Percentiles rank a stretch among this genome's conserved stretches.
Evolutionary conservation across 2,888 invertebrate genomes (phyloP).

Genomic region (Brenthis ino): DNA sequence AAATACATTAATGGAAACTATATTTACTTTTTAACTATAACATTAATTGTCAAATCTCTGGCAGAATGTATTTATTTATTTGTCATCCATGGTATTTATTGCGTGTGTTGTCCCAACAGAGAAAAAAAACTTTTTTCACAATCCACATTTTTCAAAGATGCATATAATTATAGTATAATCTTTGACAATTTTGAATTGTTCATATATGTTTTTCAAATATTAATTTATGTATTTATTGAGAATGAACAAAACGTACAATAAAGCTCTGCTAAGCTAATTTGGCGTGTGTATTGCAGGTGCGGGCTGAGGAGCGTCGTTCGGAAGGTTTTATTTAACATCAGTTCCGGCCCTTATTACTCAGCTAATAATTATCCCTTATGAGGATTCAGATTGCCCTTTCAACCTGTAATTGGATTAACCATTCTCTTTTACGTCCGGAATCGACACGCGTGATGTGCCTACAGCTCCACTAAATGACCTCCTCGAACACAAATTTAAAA

Average conservation of each 20-base stretch:
- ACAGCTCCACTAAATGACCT: background rate
- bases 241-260: background rate
- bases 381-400: conserved; percentile 43
- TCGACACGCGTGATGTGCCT: conserved; percentile 30
- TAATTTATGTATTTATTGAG: background rate
- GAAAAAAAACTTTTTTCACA: no score
- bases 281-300: background rate
- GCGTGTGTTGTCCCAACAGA: no score
- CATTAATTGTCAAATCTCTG: no score
- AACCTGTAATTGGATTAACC: conserved; percentile 44
- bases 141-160: no score
- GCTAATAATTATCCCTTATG: conserved; percentile 41
- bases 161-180: no score
- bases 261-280: no score
- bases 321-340: conserved; percentile 34
- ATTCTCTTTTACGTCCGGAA: conserved; percentile 38
- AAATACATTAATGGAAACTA: no score
- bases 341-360: conserved; percentile 35
- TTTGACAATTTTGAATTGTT: no score
- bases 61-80: no score
- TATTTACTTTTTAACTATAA: no score
- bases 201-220: no score
- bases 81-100: no score
- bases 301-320: conserved; percentile 1
- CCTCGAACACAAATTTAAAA: background rate